phyloP scores from a whole-genome alignment of 2,113 vertebrate species.

The Austrofundulus limnaeus region DNA sequence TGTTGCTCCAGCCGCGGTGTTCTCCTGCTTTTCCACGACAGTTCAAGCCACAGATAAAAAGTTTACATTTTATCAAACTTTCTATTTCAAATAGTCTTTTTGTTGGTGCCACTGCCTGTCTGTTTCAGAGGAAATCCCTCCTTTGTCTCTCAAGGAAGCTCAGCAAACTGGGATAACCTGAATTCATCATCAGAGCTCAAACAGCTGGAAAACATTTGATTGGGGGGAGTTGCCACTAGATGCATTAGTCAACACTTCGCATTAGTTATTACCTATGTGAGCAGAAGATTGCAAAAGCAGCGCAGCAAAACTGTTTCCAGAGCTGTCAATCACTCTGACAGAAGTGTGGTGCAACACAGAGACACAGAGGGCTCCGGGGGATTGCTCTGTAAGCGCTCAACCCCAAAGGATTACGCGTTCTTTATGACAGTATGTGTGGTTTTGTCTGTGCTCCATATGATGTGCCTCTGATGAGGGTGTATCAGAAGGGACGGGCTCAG shows the following conservation, averaged over 20 bases:
- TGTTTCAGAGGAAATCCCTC: conserved; percentile 79
- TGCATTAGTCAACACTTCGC: conserved; percentile 69
- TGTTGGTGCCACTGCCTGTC: conserved; percentile 68
- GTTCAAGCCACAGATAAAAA: conserved; percentile 34
- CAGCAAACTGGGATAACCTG: conserved; percentile 71
- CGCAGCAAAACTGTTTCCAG: conserved; percentile 65
- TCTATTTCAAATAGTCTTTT: conserved; percentile 61
- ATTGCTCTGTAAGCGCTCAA: conserved; percentile 60
- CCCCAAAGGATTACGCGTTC: conserved; percentile 63
- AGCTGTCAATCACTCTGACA: conserved; percentile 68
- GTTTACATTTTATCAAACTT: conserved; percentile 62
- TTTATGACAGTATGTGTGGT: conserved; percentile 70
- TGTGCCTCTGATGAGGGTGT: conserved; percentile 63
- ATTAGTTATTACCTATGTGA: conserved; percentile 56
- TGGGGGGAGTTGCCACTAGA: conserved; percentile 55
- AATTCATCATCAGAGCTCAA: conserved; percentile 75
- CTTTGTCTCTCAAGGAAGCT: conserved; percentile 81
- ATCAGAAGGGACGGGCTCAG: conserved; percentile 47
- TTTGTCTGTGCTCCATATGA: conserved; percentile 61
- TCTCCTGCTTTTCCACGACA: conserved; percentile 12
- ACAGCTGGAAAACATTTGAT: conserved; percentile 74
- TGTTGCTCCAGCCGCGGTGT: conserved; percentile 15
- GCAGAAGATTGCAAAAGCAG: conserved; percentile 63
- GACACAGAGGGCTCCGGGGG: conserved; percentile 53
- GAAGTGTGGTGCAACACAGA: conserved; percentile 61